Evolutionary conservation across 2,113 vertebrate genomes (phyloP), one percentile per base, ranked within the genome.

Genomic region (Bambusicola thoracicus): DNA sequence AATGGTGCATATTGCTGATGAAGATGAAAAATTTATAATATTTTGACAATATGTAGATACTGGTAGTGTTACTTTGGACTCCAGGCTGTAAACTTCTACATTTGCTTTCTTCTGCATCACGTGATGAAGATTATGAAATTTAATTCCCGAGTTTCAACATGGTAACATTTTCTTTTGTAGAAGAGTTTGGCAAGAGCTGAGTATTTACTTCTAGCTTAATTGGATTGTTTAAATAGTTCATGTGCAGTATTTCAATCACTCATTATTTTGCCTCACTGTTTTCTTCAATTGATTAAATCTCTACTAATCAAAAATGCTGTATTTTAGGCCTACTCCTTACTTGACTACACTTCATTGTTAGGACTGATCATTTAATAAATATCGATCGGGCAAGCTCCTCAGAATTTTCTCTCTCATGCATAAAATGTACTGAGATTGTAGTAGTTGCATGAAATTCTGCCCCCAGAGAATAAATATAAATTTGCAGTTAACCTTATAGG

Each of bases 281-380:
- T 91, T 87, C 73, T 81, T 78, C 65, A 65, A 90, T 65, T 85
- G 56, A 90, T 88, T 92, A 92, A 75, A 86, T 81, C 62, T 88
- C 24, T 44, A 74, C 7, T 75, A 85, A 85, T 83, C 49, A 91
- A 93, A 94, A 82, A 79, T 77, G 25, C 55, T 76, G 22, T 24
- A 56, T 87, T 82, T 85, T 85, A 74, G 56, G 21, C 20, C 46
- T 85, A 89, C 13, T 11, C 34, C 20, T 94, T 90, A 81, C 72
- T 77, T 90, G 61, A 68, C 76, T 81, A 78, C 24, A 81, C 49
- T 67, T 83, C 24, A 21, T 80, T 78, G 46, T 85, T 87, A 68
- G 43, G 40, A 81, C 55, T 72, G 46, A 81, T 91, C n/a, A 29
- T 89, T 84, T 82, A 93, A 90, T 86, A 92, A 94, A 62, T 38